Evolutionary conservation across 2,888 invertebrate species (phyloP).

Genomic region (Trichogramma evanescens): DNA sequence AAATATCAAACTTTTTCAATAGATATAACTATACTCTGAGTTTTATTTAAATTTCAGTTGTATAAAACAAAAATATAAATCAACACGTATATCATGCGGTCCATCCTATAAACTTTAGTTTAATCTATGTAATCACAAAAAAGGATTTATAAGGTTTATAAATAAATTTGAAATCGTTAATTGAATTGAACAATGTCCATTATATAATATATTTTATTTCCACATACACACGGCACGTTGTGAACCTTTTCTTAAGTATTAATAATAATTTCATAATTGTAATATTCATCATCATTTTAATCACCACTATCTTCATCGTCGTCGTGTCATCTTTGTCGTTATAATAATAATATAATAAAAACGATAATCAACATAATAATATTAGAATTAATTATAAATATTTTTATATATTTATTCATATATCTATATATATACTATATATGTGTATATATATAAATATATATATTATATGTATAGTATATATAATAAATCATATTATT

Average conservation of each 20-base stretch:
- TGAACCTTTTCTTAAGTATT: constrained; percentile 78
- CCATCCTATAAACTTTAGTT: too few relatives aligned
- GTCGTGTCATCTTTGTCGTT: constrained; percentile 25
- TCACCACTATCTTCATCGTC: constrained; percentile 30
- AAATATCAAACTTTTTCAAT: too few relatives aligned
- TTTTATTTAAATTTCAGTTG: too few relatives aligned
- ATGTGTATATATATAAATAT: constrained; percentile 19
- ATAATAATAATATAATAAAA: constrained; percentile 34
- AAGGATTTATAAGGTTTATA: too few relatives aligned
- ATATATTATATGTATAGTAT: constrained; percentile 25
- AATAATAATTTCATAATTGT: constrained; percentile 46
- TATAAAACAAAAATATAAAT: too few relatives aligned
- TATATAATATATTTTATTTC: constrained; percentile 72
- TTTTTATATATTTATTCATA: constrained; percentile 35
- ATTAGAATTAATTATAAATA: constrained; percentile 40
- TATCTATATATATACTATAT: constrained; percentile 30
- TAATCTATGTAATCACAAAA: too few relatives aligned
- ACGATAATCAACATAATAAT: constrained; percentile 43
- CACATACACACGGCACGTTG: constrained; percentile 87
- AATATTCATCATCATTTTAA: constrained; percentile 36
- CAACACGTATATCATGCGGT: too few relatives aligned
- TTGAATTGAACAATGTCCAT: constrained; percentile 82
- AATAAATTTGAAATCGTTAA: neutral
- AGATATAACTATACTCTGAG: too few relatives aligned
- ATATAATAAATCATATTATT: constrained; percentile 46